Base-by-base conservation (phyloP, 2,888 invertebrate genomes). In the Brachyopa scutellaris region DNA sequence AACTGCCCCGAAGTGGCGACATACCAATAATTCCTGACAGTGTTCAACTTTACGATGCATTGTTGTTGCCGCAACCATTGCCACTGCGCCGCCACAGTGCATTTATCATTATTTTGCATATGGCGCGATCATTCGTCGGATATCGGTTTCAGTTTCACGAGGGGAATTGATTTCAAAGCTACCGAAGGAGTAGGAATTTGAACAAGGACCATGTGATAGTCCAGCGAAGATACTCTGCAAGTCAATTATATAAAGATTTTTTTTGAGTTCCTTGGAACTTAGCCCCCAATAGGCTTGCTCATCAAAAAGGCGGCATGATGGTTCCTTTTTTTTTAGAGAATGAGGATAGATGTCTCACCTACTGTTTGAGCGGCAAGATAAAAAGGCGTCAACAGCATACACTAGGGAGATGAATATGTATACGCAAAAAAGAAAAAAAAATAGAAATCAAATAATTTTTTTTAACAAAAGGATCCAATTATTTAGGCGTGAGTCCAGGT, bases 81-180 rank as follows among this genome's bases (percentile, higher is more conserved):
- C 51, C 31, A 5, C 38, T 23, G 23, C 23, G 59, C 51, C 72
- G 53, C 73, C 47, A 67, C 49, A 23, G 42, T 61, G 67, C 79
- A 83, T 83, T 83, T 78, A 73, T 83, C 83, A 78, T 83, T 83
- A 83, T 83, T n/a, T 83, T 83, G 83, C 83, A 83, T 83, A 83
- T 78, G 83, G 83, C 36, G 78, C 83, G 77, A 72, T 73, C 53
- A 47, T 73, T 73, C 67, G 31, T 55, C 38, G 72, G 49, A 76
- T 69, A 82, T 76, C 76, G 76, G 64, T 61, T 66, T 76, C 76
- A 70, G 64, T 61, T 66, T 15, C 31, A 42, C 61, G 38, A 33
- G 53, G 62, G 17, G 67, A 77, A 72, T 78, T 47, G 78, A 78
- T 83, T 83, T 83, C 83, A 83, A 83, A 83, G 83, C 78, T 72